Conservation (phyloP, 2,797 vertebrate species). For the Gephyroberyx darwinii region DNA sequence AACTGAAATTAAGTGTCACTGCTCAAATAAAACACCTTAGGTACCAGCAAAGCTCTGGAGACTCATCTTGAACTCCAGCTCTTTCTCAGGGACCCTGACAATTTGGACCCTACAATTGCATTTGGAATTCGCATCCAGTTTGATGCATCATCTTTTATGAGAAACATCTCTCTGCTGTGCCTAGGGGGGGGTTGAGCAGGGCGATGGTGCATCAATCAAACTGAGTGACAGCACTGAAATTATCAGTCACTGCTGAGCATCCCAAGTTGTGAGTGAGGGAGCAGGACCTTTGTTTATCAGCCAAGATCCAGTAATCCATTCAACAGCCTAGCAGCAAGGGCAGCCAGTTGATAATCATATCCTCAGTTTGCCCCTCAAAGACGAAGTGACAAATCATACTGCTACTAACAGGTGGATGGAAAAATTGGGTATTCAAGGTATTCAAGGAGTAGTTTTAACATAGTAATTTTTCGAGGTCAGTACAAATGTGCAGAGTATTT, state of each 20-base stretch:
- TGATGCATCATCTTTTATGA: conserved; percentile 74
- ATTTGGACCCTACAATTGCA: conserved; percentile 69
- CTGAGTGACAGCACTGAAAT: conserved; percentile 72
- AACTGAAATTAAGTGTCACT: conserved; percentile 76
- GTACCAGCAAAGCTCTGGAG: conserved; percentile 61
- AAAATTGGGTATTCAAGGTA: conserved; percentile 6
- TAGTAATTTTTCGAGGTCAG: conserved; percentile 5
- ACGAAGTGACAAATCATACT: conserved; percentile 29
- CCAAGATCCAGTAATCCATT: conserved; percentile 61
- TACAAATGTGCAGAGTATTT: conserved; percentile 13
- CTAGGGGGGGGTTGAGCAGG: conserved; percentile 46
- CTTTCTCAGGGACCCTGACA: conserved; percentile 65
- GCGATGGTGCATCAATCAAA: conserved; percentile 74
- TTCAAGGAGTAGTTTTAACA: conserved; percentile 20
- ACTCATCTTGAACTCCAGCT: conserved; percentile 44
- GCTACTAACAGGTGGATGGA: conserved; percentile 46
- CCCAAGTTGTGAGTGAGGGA: conserved; percentile 59
- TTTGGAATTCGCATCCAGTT: conserved; percentile 71
- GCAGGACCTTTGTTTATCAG: conserved; percentile 71
- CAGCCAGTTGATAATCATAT: conserved; percentile 65
- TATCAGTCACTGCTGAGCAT: conserved; percentile 69
- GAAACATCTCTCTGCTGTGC: conserved; percentile 62
- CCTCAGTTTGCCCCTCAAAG: conserved; percentile 36
- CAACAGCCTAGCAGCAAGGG: conserved; percentile 53
- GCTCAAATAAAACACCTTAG: conserved; percentile 71